A percentile compares a stretch with the other conserved stretches of the same genome.
Conservation (phyloP, 2,888 invertebrate species). For the Tachina grossa region DNA sequence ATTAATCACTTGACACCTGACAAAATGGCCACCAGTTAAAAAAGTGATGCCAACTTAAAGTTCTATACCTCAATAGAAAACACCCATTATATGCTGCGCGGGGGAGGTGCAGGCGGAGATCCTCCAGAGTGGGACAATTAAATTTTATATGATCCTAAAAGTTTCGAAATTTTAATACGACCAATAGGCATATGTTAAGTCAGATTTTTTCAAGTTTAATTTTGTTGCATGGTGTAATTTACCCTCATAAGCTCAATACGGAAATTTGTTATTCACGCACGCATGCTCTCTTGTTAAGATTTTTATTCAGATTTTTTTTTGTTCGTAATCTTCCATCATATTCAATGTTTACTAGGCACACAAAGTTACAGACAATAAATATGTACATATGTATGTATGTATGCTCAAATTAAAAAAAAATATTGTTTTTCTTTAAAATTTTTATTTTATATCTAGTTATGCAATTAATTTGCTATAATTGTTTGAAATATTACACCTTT, state of each 20-base stretch:
- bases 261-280: constrained; percentile 67
- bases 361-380: not conserved
- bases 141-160: too few species aligned
- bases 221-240: constrained; percentile 19
- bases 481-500: constrained; percentile 63
- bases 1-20: too few species aligned
- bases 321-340: constrained; percentile 29
- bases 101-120: too few species aligned
- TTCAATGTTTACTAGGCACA: constrained; percentile 14
- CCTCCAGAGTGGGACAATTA: too few species aligned
- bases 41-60: too few species aligned
- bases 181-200: too few species aligned
- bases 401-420: not conserved
- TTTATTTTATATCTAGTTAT: constrained; percentile 44
- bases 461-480: constrained; percentile 48
- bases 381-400: too few species aligned
- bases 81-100: too few species aligned
- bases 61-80: too few species aligned
- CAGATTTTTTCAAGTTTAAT: not conserved
- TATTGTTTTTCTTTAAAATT: constrained; percentile 30
- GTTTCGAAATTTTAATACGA: too few species aligned
- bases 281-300: constrained; percentile 50
- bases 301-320: constrained; percentile 7
- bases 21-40: too few species aligned
- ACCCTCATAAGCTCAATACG: constrained; percentile 46